These are phyloP conservation scores for Nibea albiflora DNA, from an alignment of 2,113 vertebrate species.

Conservation along the genomic window DNA sequence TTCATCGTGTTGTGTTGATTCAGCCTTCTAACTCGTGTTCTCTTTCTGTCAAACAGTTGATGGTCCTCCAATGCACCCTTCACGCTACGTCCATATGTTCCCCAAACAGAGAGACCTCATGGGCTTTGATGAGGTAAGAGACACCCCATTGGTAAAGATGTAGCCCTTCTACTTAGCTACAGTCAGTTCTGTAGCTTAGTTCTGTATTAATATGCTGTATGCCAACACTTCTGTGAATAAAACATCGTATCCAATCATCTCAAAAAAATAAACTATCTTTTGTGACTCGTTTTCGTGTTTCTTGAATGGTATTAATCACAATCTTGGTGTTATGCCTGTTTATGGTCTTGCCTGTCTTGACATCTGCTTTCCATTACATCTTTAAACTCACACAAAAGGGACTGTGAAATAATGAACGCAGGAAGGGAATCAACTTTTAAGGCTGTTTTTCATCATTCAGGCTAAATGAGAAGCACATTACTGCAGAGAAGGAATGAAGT, in stretches of 20 bases:
- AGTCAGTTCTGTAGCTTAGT: no score
- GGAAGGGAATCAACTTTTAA: no score
- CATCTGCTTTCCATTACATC: neutral
- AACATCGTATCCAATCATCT: neutral
- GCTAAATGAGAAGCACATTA: neutral
- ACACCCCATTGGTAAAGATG: neutral
- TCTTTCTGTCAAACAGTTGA: slow-evolving; percentile 84
- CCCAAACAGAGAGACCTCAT: slow-evolving; percentile 90
- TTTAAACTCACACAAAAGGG: neutral
- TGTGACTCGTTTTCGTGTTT: neutral
- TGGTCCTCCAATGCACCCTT: slow-evolving; percentile 90
- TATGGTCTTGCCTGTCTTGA: neutral
- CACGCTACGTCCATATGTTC: slow-evolving; percentile 85
- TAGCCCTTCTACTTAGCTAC: neutral
- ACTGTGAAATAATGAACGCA: neutral
- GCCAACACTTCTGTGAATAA: neutral
- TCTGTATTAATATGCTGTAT: neutral
- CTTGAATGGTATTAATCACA: neutral
- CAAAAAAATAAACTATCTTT: neutral
- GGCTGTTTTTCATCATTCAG: neutral
- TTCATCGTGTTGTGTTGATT: neutral
- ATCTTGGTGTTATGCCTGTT: neutral
- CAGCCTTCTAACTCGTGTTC: neutral
- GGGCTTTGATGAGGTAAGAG: slow-evolving; percentile 93
- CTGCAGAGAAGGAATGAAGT: neutral